These are phyloP conservation scores for Myotis pilosus DNA, from an alignment of 2,797 vertebrate species.

Conservation along the genomic window DNA sequence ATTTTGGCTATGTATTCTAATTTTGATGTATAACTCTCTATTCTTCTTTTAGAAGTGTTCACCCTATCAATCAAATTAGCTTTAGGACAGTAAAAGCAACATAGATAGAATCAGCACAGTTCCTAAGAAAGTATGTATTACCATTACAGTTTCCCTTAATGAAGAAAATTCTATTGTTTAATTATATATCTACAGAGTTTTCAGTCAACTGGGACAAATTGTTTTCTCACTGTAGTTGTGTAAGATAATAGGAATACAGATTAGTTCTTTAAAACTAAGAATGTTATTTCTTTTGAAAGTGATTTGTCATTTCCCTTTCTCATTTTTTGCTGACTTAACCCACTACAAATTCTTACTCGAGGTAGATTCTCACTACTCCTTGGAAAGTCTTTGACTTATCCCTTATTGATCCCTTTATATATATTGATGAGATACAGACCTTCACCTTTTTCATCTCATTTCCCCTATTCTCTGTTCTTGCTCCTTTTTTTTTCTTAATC, in stretches of 20 bases:
- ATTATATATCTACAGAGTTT: conserved; percentile 19
- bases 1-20: conserved; percentile 8
- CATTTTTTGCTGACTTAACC: neutral
- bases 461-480: neutral
- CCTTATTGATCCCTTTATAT: neutral
- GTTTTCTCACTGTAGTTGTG: conserved; percentile 29
- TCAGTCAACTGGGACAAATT: conserved; percentile 26
- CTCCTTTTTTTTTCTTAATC: neutral
- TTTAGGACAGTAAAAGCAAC: conserved; percentile 1
- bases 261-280: conserved; percentile 36
- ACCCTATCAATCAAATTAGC: neutral
- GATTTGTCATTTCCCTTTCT: conserved; percentile 25
- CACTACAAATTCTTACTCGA: conserved; percentile 4
- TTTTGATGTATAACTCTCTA: neutral
- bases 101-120: neutral
- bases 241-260: conserved; percentile 41
- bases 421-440: neutral
- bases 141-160: neutral
- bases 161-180: conserved; percentile 55
- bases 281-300: conserved; percentile 33
- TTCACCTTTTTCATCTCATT: neutral
- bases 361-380: neutral
- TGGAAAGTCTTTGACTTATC: neutral
- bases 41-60: conserved; percentile 6
- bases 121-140: conserved; percentile 43